phyloP scores from a whole-genome alignment of 2,797 vertebrate species.

The Clarias fuscus region DNA sequence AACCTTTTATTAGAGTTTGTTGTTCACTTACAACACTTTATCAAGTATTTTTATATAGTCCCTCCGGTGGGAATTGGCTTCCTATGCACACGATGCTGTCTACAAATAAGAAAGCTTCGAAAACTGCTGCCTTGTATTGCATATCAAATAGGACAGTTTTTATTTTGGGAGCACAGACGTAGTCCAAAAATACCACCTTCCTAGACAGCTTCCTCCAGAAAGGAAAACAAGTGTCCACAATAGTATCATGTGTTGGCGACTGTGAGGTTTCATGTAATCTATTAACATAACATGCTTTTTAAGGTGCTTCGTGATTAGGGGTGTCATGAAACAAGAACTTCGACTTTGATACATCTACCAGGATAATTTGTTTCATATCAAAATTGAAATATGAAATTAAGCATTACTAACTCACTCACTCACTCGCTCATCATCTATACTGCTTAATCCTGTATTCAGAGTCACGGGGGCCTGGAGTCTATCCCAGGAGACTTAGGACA shows the following conservation, averaged over 20 bases:
- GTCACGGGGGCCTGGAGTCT: too few species aligned
- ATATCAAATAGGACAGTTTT: slow-evolving; percentile 22
- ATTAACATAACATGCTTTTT: neutral
- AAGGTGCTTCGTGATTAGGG: neutral
- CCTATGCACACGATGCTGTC: neutral
- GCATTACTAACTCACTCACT: too few species aligned
- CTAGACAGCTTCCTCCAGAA: slow-evolving; percentile 1
- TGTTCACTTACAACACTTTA: neutral
- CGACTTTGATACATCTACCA: neutral
- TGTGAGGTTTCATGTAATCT: neutral
- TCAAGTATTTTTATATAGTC: neutral
- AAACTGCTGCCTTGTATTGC: neutral
- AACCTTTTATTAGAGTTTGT: neutral
- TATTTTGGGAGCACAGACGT: neutral
- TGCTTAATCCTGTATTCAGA: too few species aligned
- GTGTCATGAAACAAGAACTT: neutral
- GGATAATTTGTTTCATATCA: neutral
- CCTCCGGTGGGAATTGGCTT: neutral
- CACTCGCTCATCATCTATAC: too few species aligned
- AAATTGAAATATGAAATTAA: neutral
- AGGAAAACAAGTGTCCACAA: slow-evolving; percentile 10
- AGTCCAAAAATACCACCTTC: slow-evolving; percentile 11
- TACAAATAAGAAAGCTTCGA: neutral
- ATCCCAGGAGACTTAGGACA: too few species aligned
- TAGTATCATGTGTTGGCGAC: neutral